phyloP scores from a whole-genome alignment of 64 coral and sea anemone genomes.

The Montipora sp. region DNA sequence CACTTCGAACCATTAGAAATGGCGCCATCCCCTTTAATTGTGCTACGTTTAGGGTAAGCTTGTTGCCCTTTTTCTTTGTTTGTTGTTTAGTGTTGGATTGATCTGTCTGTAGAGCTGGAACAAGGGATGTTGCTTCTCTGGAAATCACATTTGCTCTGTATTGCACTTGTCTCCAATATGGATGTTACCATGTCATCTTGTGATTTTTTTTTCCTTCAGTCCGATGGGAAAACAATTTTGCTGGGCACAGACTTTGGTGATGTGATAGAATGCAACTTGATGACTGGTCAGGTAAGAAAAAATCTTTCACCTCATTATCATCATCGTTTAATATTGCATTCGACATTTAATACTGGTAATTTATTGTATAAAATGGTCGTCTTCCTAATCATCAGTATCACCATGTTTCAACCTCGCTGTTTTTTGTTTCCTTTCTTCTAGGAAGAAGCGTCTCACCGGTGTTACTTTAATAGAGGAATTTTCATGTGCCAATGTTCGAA shows the following conservation, averaged over 20 bases:
- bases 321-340: not conserved
- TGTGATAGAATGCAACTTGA: constrained; percentile 74
- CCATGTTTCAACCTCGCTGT: not conserved
- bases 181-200: not conserved
- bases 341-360: not conserved
- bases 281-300: constrained; percentile 72
- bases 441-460: constrained; percentile 70
- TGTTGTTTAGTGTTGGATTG: not conserved
- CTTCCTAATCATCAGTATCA: too few species aligned
- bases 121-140: too few species aligned
- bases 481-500: constrained; percentile 89
- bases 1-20: constrained; percentile 70
- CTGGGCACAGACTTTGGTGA: constrained; percentile 85
- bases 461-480: constrained; percentile 62
- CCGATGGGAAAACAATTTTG: constrained; percentile 77
- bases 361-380: too few species aligned
- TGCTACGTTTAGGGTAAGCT: constrained; percentile 76
- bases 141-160: too few species aligned
- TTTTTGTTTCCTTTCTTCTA: not conserved
- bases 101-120: too few species aligned
- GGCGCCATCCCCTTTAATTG: constrained; percentile 77
- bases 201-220: constrained; percentile 34
- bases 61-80: not conserved
- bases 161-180: not conserved
- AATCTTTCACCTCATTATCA: too few species aligned